These are phyloP conservation scores for Lucilia cuprina DNA, from an alignment of 1,140 invertebrate genomes.

Conservation along the genomic window DNA sequence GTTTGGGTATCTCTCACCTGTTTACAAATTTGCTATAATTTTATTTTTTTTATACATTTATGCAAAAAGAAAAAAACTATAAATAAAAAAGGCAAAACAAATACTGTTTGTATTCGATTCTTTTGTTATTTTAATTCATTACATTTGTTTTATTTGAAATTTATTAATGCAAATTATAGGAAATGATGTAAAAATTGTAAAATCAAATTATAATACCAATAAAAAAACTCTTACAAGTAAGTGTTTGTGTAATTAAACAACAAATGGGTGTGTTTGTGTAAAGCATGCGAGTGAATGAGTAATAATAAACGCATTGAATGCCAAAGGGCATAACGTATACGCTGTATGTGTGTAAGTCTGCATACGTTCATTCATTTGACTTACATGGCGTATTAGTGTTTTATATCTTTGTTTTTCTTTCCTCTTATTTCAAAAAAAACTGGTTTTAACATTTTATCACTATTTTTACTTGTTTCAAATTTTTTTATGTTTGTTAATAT, in stretches of 20 bases:
- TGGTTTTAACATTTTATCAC: neutral
- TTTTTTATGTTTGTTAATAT: neutral
- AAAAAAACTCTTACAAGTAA: neutral
- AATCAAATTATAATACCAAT: neutral
- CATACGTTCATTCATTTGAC: neutral
- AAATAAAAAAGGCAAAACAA: neutral
- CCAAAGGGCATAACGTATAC: neutral
- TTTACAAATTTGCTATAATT: too few species aligned
- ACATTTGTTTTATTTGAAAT: neutral
- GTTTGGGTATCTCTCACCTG: neutral
- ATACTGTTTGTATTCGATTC: neutral
- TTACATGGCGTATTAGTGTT: neutral
- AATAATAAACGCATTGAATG: constrained; percentile 1
- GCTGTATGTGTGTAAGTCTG: too few species aligned
- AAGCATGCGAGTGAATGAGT: neutral
- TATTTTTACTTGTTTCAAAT: neutral
- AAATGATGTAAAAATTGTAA: constrained; percentile 25
- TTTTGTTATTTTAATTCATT: neutral
- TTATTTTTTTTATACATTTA: neutral
- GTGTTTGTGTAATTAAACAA: neutral
- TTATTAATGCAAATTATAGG: constrained; percentile 32
- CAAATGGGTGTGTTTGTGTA: neutral
- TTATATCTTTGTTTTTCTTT: neutral
- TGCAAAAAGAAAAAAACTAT: neutral
- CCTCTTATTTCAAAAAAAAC: neutral